These are phyloP conservation scores for Agraylea sexmaculata DNA, from an alignment of 1,140 invertebrate species.

Conservation along the genomic window DNA sequence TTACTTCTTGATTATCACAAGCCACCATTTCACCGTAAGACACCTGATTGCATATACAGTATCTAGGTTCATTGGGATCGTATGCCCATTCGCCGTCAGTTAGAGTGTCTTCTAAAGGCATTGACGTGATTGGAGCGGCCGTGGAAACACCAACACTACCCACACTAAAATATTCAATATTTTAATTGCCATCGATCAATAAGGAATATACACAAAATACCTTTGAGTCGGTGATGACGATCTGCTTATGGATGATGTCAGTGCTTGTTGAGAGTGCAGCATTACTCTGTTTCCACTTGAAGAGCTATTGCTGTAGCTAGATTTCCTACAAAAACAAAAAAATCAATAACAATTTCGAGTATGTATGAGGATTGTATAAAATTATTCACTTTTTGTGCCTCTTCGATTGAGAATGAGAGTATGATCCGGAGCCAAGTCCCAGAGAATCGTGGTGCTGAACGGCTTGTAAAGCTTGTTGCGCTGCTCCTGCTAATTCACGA, in stretches of 20 bases:
- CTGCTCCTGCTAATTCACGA: conserved; percentile 61
- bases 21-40: conserved; percentile 99
- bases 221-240: conserved; percentile 20
- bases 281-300: conserved; percentile 11
- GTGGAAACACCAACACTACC: conserved; percentile 19
- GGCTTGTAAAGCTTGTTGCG: conserved; percentile 66
- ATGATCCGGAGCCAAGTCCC: conserved; percentile 6
- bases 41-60: conserved; percentile 96
- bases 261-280: conserved; percentile 17
- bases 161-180: conserved; percentile 12
- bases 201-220: conserved; percentile 10
- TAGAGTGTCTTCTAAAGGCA: conserved; percentile 38
- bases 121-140: conserved; percentile 18
- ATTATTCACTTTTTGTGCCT: conserved; percentile 51
- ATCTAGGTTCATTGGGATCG: conserved; percentile 88
- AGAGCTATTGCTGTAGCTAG: conserved; percentile 12
- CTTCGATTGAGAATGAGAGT: conserved; percentile 30
- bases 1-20: conserved; percentile 93
- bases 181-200: background rate
- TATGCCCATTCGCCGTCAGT: conserved; percentile 65
- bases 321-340: conserved; percentile 13
- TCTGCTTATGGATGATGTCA: conserved; percentile 19
- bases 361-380: background rate
- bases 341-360: background rate
- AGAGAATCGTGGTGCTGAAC: conserved; percentile 41